Conservation (phyloP, 1,140 invertebrate species). For the Gryon sp. region DNA sequence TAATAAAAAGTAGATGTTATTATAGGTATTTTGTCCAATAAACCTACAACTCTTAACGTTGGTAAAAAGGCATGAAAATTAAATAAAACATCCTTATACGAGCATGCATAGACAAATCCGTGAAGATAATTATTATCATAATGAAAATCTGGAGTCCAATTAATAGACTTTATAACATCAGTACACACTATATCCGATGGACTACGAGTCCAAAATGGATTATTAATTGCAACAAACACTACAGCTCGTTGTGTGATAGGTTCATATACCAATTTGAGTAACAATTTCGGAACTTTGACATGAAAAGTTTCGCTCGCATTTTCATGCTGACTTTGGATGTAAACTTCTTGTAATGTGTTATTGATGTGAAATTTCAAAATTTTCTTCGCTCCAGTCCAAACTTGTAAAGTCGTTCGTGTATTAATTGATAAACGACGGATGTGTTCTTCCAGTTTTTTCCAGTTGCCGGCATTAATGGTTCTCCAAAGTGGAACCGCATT, state of each 20-base stretch:
- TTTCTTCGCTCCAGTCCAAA: constrained; percentile 17
- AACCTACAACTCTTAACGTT: too few relatives aligned
- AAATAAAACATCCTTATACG: not conserved
- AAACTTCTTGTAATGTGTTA: not conserved
- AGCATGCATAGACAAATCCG: not conserved
- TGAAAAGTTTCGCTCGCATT: not conserved
- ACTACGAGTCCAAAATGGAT: not conserved
- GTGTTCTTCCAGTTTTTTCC: not conserved
- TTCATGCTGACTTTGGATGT: not conserved
- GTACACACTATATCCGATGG: not conserved
- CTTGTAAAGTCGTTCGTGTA: too few relatives aligned
- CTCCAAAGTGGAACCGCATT: constrained; percentile 9
- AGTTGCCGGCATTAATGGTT: constrained; percentile 7
- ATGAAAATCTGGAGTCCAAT: not conserved
- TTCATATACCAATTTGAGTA: constrained; percentile 10
- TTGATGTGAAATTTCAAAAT: not conserved
- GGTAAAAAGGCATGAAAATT: not conserved
- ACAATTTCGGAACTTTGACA: not conserved
- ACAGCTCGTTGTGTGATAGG: not conserved
- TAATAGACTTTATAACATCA: not conserved
- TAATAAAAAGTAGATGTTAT: too few relatives aligned
- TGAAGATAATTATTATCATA: not conserved
- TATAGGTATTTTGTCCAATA: too few relatives aligned
- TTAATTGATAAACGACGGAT: not conserved
- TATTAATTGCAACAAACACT: constrained; percentile 6